Conservation (phyloP, 2,113 vertebrate genomes). For the Gymnocephalus cernua region DNA sequence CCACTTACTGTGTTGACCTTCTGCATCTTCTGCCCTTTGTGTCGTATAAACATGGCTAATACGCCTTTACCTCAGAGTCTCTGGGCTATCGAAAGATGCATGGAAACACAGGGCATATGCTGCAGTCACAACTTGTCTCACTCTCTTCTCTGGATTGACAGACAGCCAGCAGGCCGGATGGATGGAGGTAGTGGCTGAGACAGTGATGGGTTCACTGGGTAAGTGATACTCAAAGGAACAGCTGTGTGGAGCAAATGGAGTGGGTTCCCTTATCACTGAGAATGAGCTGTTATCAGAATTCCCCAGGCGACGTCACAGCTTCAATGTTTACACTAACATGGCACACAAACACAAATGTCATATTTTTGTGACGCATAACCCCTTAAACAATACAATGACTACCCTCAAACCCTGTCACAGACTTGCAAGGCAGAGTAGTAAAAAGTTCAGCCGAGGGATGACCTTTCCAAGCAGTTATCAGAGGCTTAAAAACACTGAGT, state of each 20-base stretch:
- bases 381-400: slow-evolving; percentile 5
- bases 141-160: slow-evolving; percentile 35
- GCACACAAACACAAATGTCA: slow-evolving; percentile 4
- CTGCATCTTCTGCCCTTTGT: slow-evolving; percentile 59
- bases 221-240: slow-evolving; percentile 72
- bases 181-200: slow-evolving; percentile 5
- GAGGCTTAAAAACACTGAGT: neutral
- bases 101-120: slow-evolving; percentile 40
- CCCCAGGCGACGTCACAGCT: neutral
- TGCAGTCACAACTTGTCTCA: slow-evolving; percentile 28
- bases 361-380: neutral
- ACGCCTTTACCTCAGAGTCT: slow-evolving; percentile 54
- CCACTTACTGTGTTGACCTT: slow-evolving; percentile 76
- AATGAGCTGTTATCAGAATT: slow-evolving; percentile 9
- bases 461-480: neutral
- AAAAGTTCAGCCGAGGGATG: neutral
- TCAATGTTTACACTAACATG: neutral
- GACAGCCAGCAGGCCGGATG: slow-evolving; percentile 35
- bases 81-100: slow-evolving; percentile 56
- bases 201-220: slow-evolving; percentile 6
- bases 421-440: neutral
- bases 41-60: slow-evolving; percentile 58
- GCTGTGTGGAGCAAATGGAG: slow-evolving; percentile 87
- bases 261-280: slow-evolving; percentile 84
- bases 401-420: neutral